Percentiles rank a stretch among this genome's conserved stretches.
phyloP scores from a whole-genome alignment of 1,140 invertebrate genomes.

The Saccostrea echinata region DNA sequence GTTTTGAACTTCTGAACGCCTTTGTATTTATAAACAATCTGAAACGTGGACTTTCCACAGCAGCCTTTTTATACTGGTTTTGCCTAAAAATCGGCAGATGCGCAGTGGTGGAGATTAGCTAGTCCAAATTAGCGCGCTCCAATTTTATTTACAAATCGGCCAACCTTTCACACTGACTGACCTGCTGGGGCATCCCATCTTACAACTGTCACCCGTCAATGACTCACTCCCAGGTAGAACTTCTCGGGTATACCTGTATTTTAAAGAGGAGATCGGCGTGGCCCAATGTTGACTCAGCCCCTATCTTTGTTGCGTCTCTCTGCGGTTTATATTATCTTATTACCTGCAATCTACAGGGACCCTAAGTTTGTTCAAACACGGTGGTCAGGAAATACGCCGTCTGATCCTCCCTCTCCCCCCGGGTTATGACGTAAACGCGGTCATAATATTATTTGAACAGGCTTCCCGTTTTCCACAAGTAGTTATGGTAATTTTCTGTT shows the following conservation, averaged over 20 bases:
- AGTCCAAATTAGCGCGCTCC: conserved; percentile 33
- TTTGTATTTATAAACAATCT: conserved; percentile 24
- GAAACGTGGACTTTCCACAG: conserved; percentile 7
- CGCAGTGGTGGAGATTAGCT: neutral
- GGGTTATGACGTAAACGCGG: conserved; percentile 11
- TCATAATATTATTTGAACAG: conserved; percentile 18
- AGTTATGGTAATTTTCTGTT: conserved; percentile 15
- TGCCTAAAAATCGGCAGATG: conserved; percentile 22
- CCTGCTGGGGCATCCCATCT: neutral
- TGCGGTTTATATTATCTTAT: conserved; percentile 20
- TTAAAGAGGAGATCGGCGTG: conserved; percentile 25
- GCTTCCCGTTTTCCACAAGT: conserved; percentile 4
- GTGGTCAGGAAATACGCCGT: neutral
- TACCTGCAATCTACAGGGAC: conserved; percentile 29
- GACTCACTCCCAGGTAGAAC: neutral
- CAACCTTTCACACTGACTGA: conserved; percentile 23
- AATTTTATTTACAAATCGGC: conserved; percentile 33
- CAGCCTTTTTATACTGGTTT: neutral
- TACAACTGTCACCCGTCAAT: conserved; percentile 1
- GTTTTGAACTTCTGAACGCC: neutral
- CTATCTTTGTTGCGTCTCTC: conserved; percentile 13
- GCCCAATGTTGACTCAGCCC: conserved; percentile 10
- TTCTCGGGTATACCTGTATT: conserved; percentile 27
- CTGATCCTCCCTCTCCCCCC: conserved; percentile 16
- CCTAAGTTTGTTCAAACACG: neutral